These are phyloP conservation scores for Nansenia antarctica DNA, from an alignment of 2,113 vertebrate genomes.

Conservation along the genomic window DNA sequence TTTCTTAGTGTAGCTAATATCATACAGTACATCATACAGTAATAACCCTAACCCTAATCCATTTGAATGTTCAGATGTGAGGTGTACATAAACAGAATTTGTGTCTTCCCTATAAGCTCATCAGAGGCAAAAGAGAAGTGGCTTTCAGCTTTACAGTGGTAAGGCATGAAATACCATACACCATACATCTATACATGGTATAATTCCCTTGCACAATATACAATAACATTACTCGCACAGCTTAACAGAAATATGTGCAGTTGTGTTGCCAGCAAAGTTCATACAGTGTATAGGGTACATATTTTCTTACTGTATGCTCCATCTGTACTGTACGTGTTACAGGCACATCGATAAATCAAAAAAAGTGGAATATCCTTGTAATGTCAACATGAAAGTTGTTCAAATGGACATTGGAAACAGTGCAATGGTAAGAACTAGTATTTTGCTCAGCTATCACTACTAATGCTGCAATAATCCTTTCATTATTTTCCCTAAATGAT, in stretches of 20 bases:
- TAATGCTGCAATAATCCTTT: not conserved
- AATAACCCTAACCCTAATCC: too few species aligned
- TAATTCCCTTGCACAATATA: not conserved
- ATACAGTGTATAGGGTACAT: constrained; percentile 4
- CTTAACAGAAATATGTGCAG: not conserved
- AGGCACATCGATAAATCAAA: constrained; percentile 74
- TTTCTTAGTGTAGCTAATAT: too few species aligned
- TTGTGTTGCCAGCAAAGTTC: constrained; percentile 18
- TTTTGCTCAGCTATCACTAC: constrained; percentile 3
- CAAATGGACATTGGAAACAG: constrained; percentile 59
- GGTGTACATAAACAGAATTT: not conserved
- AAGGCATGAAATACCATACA: constrained; percentile 33
- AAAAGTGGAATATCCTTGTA: constrained; percentile 60
- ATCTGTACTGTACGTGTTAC: too few species aligned
- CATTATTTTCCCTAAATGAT: not conserved
- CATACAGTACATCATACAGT: too few species aligned
- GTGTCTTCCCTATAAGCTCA: constrained; percentile 65
- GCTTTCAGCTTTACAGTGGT: constrained; percentile 73
- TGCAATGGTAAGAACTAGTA: constrained; percentile 66
- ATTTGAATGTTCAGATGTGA: not conserved
- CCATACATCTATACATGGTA: too few species aligned
- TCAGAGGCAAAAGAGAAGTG: constrained; percentile 74
- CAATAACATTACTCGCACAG: too few species aligned
- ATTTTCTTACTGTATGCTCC: too few species aligned
- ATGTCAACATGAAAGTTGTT: constrained; percentile 59